Evolutionary conservation across 2,888 invertebrate species (phyloP).

Genomic region (Cancer borealis): DNA sequence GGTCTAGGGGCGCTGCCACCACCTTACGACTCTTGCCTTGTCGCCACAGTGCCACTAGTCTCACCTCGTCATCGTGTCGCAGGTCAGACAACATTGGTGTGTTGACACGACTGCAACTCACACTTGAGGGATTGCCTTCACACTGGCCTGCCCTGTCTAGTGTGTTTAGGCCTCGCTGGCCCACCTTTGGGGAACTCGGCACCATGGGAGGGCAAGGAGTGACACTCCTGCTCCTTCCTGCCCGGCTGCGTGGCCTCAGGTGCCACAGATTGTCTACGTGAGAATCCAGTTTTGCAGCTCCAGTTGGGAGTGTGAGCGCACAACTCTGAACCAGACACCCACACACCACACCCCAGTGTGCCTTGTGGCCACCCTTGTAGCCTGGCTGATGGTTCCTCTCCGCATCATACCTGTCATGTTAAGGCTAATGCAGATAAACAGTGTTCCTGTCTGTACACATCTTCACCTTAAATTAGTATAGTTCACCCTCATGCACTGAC

Average conservation of each 20-base stretch:
- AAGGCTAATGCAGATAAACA: conserved; percentile 50
- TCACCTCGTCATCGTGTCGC: conserved; percentile 53
- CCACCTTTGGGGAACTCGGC: conserved; percentile 50
- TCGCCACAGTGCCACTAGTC: conserved; percentile 69
- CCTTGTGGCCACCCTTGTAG: conserved; percentile 67
- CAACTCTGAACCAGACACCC: conserved; percentile 75
- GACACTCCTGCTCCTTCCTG: conserved; percentile 61
- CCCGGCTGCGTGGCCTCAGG: conserved; percentile 66
- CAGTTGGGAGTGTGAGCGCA: conserved; percentile 54
- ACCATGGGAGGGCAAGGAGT: conserved; percentile 56
- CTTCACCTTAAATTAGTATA: background rate
- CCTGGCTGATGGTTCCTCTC: conserved; percentile 75
- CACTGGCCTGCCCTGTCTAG: conserved; percentile 42
- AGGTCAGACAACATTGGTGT: conserved; percentile 67
- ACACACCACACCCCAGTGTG: conserved; percentile 76
- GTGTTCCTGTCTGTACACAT: background rate
- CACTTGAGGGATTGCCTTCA: conserved; percentile 50
- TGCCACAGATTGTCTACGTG: conserved; percentile 73
- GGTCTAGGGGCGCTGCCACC: conserved; percentile 65
- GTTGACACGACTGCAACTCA: conserved; percentile 62
- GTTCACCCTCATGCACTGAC: background rate
- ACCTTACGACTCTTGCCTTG: conserved; percentile 76
- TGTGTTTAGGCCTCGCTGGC: conserved; percentile 44
- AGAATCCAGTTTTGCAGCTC: conserved; percentile 64
- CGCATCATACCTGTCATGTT: conserved; percentile 74